Evolutionary conservation across 2,888 invertebrate genomes (phyloP).

Genomic region (Eristalinus aeneus): DNA sequence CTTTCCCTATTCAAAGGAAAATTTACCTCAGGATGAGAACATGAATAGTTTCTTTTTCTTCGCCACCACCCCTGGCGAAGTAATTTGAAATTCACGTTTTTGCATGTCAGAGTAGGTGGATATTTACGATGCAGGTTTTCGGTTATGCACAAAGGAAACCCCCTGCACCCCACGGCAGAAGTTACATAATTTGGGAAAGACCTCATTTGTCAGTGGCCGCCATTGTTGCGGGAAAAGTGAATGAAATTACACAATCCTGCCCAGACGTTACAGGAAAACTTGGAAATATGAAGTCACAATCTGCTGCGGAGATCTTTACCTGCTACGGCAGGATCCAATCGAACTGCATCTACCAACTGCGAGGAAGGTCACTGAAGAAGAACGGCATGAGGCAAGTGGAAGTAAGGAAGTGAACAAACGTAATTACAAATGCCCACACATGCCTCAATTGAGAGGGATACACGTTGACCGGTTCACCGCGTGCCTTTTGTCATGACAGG

Average conservation of each 20-base stretch:
- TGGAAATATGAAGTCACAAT: conserved; percentile 41
- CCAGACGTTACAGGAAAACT: neutral
- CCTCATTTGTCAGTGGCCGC: conserved; percentile 39
- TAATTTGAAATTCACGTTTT: conserved; percentile 51
- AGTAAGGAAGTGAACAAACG: neutral
- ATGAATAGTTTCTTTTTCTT: neutral
- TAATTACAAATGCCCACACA: conserved; percentile 38
- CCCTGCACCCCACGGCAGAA: conserved; percentile 28
- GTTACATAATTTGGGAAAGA: conserved; percentile 51
- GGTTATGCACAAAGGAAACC: conserved; percentile 6
- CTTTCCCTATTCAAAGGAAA: conserved; percentile 30
- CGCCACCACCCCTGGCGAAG: neutral
- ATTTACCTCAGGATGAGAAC: neutral
- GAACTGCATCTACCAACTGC: neutral
- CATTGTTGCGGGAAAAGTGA: neutral
- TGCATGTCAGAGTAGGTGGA: conserved; percentile 64
- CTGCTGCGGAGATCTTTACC: conserved; percentile 10
- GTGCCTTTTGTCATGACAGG: conserved; percentile 67
- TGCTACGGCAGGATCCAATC: conserved; percentile 2
- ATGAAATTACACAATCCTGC: conserved; percentile 27
- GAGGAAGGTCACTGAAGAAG: conserved; percentile 55
- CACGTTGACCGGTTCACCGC: conserved; percentile 60
- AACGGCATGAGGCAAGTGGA: conserved; percentile 41
- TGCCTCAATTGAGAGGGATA: conserved; percentile 63
- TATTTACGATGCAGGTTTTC: conserved; percentile 64